A percentile compares a stretch with the other conserved stretches of the same genome.
Evolutionary conservation across 2,888 invertebrate genomes (phyloP).

Genomic region (Neoascia interrupta): DNA sequence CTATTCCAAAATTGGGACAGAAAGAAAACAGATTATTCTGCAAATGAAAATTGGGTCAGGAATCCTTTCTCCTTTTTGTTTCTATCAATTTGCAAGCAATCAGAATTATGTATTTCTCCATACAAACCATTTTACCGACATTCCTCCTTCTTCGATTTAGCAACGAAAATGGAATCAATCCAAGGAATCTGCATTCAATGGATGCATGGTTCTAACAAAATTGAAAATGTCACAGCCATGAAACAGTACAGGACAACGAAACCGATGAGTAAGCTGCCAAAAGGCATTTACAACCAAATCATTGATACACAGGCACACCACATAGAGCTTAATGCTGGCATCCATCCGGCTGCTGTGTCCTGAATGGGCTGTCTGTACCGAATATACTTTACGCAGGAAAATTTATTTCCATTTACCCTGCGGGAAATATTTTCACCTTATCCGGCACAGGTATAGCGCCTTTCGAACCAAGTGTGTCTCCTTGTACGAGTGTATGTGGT

Average conservation of each 20-base stretch:
- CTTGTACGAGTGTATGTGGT: too few relatives aligned
- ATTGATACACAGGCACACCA: slow-evolving; percentile 1
- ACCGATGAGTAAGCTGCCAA: background rate
- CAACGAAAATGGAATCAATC: too few relatives aligned
- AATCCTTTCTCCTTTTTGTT: too few relatives aligned
- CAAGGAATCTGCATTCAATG: slow-evolving; percentile 3
- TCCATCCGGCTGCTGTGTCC: too few relatives aligned
- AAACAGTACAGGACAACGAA: background rate
- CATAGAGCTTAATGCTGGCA: background rate
- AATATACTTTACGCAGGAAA: background rate
- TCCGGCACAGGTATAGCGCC: background rate
- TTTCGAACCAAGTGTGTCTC: background rate
- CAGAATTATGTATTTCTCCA: too few relatives aligned
- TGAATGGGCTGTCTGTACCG: too few relatives aligned
- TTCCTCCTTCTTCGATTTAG: too few relatives aligned
- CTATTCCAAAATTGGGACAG: too few relatives aligned
- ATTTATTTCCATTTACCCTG: slow-evolving; percentile 34
- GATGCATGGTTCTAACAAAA: slow-evolving; percentile 8
- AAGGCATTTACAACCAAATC: slow-evolving; percentile 2
- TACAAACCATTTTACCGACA: too few relatives aligned
- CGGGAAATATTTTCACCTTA: slow-evolving; percentile 17
- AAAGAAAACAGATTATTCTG: too few relatives aligned
- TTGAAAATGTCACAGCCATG: slow-evolving; percentile 31
- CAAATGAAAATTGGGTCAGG: too few relatives aligned
- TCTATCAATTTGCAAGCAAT: too few relatives aligned